A percentile compares a stretch with the other conserved stretches of the same genome.
Conservation (phyloP, 2,113 vertebrate genomes). For the Entosphenus tridentatus region DNA sequence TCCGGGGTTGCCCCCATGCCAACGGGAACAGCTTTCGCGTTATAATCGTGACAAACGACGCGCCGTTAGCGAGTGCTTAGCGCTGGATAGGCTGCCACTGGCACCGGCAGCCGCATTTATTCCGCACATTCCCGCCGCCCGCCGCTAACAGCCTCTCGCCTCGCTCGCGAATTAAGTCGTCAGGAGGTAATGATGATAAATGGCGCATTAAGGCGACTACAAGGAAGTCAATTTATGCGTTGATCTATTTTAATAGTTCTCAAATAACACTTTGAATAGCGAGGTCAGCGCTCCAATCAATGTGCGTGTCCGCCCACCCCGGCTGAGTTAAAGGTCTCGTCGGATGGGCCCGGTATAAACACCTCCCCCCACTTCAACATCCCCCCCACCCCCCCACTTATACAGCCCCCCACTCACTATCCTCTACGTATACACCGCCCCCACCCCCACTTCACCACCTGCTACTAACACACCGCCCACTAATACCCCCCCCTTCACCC, state of each 20-base stretch:
- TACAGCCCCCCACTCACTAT: too few relatives aligned
- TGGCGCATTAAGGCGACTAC: constrained; percentile 99
- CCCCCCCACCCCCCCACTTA: too few relatives aligned
- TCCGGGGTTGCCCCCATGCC: too few relatives aligned
- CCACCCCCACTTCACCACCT: too few relatives aligned
- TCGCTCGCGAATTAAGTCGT: constrained; percentile 99
- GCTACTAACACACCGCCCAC: too few relatives aligned
- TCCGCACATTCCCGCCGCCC: not conserved
- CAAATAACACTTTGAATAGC: constrained; percentile 99
- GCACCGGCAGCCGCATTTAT: not conserved
- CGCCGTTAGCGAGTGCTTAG: constrained; percentile 4
- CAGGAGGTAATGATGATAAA: constrained; percentile 99
- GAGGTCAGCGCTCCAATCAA: constrained; percentile 99
- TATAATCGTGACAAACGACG: not conserved
- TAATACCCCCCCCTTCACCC: too few relatives aligned
- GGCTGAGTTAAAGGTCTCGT: too few relatives aligned
- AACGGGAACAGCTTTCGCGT: too few relatives aligned
- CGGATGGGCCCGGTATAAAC: too few relatives aligned
- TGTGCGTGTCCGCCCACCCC: constrained; percentile 11
- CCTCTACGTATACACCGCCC: too few relatives aligned
- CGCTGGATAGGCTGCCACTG: not conserved
- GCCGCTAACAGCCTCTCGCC: not conserved
- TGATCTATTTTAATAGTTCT: constrained; percentile 98
- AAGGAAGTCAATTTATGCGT: constrained; percentile 99
- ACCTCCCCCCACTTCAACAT: too few relatives aligned